Conservation (phyloP, 2,797 vertebrate genomes). For the Leptodactylus fallax region DNA sequence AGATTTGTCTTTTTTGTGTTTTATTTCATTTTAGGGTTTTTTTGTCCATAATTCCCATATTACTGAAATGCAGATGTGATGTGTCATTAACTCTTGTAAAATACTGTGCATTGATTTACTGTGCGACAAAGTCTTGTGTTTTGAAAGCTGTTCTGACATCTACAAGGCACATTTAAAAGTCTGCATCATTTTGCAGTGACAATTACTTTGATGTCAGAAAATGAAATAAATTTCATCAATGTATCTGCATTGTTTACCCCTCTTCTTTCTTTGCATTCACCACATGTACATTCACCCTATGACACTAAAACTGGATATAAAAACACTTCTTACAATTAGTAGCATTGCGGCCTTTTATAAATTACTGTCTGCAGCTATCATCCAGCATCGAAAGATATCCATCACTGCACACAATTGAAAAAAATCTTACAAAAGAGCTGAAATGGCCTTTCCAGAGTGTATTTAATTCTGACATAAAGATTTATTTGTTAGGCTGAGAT, state of each 20-base stretch:
- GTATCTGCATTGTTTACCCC: slow-evolving; percentile 32
- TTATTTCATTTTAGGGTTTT: slow-evolving; percentile 18
- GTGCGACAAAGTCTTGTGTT: slow-evolving; percentile 52
- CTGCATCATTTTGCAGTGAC: slow-evolving; percentile 49
- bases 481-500: slow-evolving; percentile 53
- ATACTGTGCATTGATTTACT: slow-evolving; percentile 58
- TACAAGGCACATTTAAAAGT: slow-evolving; percentile 51
- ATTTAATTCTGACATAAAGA: slow-evolving; percentile 55
- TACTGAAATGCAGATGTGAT: slow-evolving; percentile 48
- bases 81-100: slow-evolving; percentile 54
- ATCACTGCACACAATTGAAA: slow-evolving; percentile 41
- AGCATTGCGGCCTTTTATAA: slow-evolving; percentile 5
- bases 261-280: slow-evolving; percentile 25
- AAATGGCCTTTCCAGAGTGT: slow-evolving; percentile 43
- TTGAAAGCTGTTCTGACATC: slow-evolving; percentile 51
- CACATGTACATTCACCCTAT: background rate
- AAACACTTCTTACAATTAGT: slow-evolving; percentile 30
- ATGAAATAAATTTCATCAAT: slow-evolving; percentile 48
- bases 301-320: background rate
- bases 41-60: slow-evolving; percentile 42
- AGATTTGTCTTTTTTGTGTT: slow-evolving; percentile 31
- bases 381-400: slow-evolving; percentile 39
- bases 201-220: slow-evolving; percentile 60
- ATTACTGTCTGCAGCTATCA: slow-evolving; percentile 29
- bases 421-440: slow-evolving; percentile 48